Base-by-base conservation (phyloP, 2,797 vertebrate genomes). In the Urocyon cinereoargenteus region DNA sequence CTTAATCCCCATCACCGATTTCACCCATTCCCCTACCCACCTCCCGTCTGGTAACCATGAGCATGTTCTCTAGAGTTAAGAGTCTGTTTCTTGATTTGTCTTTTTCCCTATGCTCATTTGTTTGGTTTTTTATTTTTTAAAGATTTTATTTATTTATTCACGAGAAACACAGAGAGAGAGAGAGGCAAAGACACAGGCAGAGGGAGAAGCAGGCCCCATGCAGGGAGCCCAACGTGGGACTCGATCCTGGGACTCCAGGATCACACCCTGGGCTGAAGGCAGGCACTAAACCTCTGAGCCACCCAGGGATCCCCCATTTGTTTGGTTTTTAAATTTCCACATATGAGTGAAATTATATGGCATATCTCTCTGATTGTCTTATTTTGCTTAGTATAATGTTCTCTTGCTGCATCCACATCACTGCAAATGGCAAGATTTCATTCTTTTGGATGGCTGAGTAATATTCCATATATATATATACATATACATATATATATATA, bases 401-500 rank as follows among this genome's bases (percentile, higher is more conserved):
- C 21, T 72, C 34, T 22, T 24, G 36, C 11, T 40, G 34, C 21
- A 72, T 72, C 34, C 68, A 72, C 68, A 24, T 40, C 21, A 40
- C 12, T 72, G 68, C 21, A 40, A 36, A 40, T 72, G 66, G n/a
- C 66, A 34, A 68, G 8, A 72, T 40, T 24, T 40, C 36, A 40
- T 72, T 72, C 21, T 72, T 40, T 68, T 40, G 22, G 21, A 40
- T 72, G 21, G 34, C 36, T 72, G 68, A 70, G 68, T 36, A 36
- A 72, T 40, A 72, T 24, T 72, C 34, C 21, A 24, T 62, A 18
- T 21, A 19, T 62, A 12, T 62, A 13, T 28, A 26, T 28, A 0
- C 1, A 3, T 62, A 22, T 5, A 4, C 14, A 24, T 62, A 26
- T 28, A 0, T 2, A 3, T 62, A 22, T 5, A 4, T 28, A 24